Percentiles rank a stretch among this genome's conserved stretches.
phyloP scores from a whole-genome alignment of 2,797 vertebrate genomes.

The Falco peregrinus region DNA sequence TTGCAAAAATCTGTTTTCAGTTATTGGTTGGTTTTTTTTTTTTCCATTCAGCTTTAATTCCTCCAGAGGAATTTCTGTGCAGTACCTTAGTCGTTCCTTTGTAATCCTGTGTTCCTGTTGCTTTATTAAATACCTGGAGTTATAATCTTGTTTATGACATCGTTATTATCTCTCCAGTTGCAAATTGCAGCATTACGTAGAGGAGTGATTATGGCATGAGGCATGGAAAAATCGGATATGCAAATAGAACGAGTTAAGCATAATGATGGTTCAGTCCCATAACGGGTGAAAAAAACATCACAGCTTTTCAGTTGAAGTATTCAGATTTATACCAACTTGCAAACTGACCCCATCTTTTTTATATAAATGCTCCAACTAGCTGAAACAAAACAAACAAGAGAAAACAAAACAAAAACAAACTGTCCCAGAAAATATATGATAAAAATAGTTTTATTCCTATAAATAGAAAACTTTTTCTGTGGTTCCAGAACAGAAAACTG shows the following conservation, averaged over 20 bases:
- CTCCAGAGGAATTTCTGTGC: not conserved
- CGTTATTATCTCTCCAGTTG: constrained; percentile 67
- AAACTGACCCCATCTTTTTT: constrained; percentile 28
- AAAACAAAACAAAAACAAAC: constrained; percentile 30
- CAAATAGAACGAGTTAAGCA: constrained; percentile 54
- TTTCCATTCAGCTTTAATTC: not conserved
- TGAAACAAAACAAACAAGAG: constrained; percentile 52
- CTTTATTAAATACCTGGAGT: constrained; percentile 67
- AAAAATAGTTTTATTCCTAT: constrained; percentile 18
- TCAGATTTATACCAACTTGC: not conserved
- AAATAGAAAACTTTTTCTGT: not conserved
- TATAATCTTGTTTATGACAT: constrained; percentile 67
- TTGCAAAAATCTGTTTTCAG: constrained; percentile 48
- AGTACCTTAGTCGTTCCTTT: constrained; percentile 39
- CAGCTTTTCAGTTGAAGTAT: not conserved
- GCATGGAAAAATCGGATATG: constrained; percentile 56
- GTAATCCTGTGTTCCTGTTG: constrained; percentile 34
- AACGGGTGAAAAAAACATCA: not conserved
- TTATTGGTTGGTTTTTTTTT: not conserved
- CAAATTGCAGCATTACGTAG: constrained; percentile 56
- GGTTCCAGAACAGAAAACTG: not conserved
- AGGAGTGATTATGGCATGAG: constrained; percentile 57
- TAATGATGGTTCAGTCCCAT: constrained; percentile 17
- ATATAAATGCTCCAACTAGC: constrained; percentile 9
- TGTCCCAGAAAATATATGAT: not conserved